Evolutionary conservation across 1,140 invertebrate species (phyloP).

Genomic region (Mylabris phalerata): DNA sequence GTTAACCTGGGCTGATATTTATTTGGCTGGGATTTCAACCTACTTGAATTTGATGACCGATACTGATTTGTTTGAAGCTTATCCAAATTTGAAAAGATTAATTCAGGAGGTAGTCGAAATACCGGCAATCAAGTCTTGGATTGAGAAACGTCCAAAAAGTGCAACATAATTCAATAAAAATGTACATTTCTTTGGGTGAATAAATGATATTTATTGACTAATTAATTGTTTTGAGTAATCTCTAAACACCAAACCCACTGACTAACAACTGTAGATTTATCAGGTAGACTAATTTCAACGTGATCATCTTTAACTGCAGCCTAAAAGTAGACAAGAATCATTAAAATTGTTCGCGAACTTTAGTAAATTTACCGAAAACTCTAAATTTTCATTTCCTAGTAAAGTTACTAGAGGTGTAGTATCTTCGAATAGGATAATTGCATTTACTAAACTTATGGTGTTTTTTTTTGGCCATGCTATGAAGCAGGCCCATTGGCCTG

Average conservation of each 20-base stretch:
- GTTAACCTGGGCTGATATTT: slow-evolving; percentile 59
- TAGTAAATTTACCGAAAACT: slow-evolving; percentile 16
- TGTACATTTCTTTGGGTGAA: no score
- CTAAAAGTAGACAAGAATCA: not conserved
- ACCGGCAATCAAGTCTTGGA: slow-evolving; percentile 58
- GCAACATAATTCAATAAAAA: not conserved
- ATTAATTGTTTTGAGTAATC: no score
- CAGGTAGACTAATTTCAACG: slow-evolving; percentile 31
- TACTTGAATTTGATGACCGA: slow-evolving; percentile 48
- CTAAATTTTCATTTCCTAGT: slow-evolving; percentile 39
- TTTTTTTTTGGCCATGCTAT: slow-evolving; percentile 59
- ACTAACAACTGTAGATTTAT: slow-evolving; percentile 29
- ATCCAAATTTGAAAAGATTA: slow-evolving; percentile 51
- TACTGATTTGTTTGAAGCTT: slow-evolving; percentile 50
- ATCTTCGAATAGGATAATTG: slow-evolving; percentile 36
- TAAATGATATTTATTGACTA: no score
- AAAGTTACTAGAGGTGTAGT: slow-evolving; percentile 39
- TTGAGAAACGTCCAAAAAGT: slow-evolving; percentile 52
- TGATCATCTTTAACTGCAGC: slow-evolving; percentile 10
- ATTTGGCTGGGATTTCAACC: slow-evolving; percentile 42
- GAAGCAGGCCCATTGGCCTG: slow-evolving; percentile 65
- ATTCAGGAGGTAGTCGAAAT: slow-evolving; percentile 49
- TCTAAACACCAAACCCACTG: slow-evolving; percentile 30
- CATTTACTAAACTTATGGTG: slow-evolving; percentile 45
- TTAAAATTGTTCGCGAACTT: not conserved